Conservation (phyloP, 1,140 invertebrate species). For the Batillaria attramentaria region DNA sequence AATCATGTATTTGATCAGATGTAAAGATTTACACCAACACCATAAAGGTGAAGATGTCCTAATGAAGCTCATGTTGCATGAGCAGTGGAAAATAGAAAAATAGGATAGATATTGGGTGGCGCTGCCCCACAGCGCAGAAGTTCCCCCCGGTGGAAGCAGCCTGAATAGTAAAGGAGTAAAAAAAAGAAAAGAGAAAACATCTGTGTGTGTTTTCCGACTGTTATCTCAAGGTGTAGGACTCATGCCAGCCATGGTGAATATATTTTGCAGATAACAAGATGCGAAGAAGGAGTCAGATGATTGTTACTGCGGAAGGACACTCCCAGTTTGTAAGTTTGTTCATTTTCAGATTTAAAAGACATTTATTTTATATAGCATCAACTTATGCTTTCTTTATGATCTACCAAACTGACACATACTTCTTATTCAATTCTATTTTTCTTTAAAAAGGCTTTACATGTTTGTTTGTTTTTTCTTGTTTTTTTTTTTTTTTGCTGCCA, state of each 20-base stretch:
- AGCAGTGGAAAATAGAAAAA: background rate
- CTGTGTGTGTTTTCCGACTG: no score
- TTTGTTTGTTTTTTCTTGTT: no score
- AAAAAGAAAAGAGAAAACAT: no score
- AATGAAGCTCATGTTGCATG: background rate
- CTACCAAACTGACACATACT: background rate
- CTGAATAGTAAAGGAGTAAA: no score
- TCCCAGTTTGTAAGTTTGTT: constrained; percentile 32
- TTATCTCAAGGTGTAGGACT: background rate
- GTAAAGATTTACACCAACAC: background rate
- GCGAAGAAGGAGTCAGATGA: constrained; percentile 42
- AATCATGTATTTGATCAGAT: background rate
- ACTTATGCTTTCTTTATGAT: background rate
- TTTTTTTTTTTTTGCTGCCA: no score
- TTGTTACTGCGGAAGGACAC: constrained; percentile 32
- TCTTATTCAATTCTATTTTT: background rate
- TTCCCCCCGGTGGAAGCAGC: background rate
- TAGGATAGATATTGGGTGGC: no score
- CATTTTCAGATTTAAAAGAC: background rate
- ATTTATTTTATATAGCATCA: background rate
- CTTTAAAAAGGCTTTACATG: background rate
- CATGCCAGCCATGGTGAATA: background rate
- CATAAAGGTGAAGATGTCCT: background rate
- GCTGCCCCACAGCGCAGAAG: background rate
- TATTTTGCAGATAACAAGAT: constrained; percentile 38